phyloP scores from a whole-genome alignment of 2,888 invertebrate genomes.

The Oxyscelio sp. region DNA sequence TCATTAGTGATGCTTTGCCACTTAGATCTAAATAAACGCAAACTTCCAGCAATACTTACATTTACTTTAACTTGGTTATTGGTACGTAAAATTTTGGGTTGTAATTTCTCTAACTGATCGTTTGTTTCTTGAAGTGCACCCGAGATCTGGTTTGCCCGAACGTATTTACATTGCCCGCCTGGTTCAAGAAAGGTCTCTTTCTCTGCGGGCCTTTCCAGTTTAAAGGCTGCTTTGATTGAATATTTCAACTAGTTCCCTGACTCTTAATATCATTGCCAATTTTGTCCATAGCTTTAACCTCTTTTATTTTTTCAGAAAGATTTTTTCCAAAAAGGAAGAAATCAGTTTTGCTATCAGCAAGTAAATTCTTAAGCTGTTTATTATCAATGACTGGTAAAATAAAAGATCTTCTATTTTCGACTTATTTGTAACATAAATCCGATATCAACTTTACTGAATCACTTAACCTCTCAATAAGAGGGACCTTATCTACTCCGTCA shows the following conservation, averaged over 20 bases:
- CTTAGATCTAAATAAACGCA: neutral
- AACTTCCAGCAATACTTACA: slow-evolving; percentile 14
- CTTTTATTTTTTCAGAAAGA: neutral
- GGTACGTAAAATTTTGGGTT: neutral
- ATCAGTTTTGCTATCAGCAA: too few species aligned
- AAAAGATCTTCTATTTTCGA: too few species aligned
- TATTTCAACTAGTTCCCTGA: neutral
- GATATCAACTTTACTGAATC: slow-evolving; percentile 30
- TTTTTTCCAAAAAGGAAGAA: too few species aligned
- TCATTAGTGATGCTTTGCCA: slow-evolving; percentile 2
- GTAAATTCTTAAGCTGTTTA: too few species aligned
- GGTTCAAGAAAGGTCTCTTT: neutral
- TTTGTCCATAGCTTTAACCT: neutral
- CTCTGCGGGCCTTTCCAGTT: slow-evolving; percentile 11
- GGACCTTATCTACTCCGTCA: slow-evolving; percentile 37
- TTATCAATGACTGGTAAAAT: too few species aligned
- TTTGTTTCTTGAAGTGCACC: slow-evolving; percentile 4
- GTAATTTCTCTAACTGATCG: neutral
- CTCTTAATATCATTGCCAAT: too few species aligned
- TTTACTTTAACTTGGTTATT: neutral
- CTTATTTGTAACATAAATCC: neutral
- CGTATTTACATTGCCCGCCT: slow-evolving; percentile 3
- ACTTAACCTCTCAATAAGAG: slow-evolving; percentile 27
- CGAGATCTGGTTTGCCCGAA: neutral
- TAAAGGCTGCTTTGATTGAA: slow-evolving; percentile 2